Conservation (phyloP, 1,140 invertebrate genomes). For the Hesperophylax magnus region DNA sequence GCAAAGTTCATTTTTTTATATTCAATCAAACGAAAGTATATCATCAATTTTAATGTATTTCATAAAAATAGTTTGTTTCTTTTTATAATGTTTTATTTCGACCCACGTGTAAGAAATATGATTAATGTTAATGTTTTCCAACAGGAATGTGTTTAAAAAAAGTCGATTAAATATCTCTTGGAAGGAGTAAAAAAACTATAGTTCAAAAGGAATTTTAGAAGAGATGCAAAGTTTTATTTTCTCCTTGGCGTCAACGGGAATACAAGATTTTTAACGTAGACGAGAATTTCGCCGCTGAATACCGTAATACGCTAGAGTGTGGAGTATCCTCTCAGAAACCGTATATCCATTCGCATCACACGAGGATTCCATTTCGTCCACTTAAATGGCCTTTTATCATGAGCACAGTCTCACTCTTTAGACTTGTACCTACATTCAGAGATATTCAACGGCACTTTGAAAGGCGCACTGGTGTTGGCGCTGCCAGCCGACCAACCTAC, state of each 20-base stretch:
- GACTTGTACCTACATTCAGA: not conserved
- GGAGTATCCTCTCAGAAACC: not conserved
- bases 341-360: slow-evolving; percentile 43
- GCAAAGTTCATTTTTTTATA: too few relatives aligned
- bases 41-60: too few relatives aligned
- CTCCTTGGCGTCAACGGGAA: slow-evolving; percentile 6
- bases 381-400: slow-evolving; percentile 53
- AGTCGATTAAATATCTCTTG: too few relatives aligned
- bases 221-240: slow-evolving; percentile 10
- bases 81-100: too few relatives aligned
- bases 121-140: too few relatives aligned
- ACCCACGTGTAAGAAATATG: too few relatives aligned
- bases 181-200: too few relatives aligned
- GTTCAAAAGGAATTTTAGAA: not conserved
- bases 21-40: too few relatives aligned
- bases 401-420: slow-evolving; percentile 7
- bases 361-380: slow-evolving; percentile 53
- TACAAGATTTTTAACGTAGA: slow-evolving; percentile 15
- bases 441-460: slow-evolving; percentile 6
- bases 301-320: not conserved
- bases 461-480: too few relatives aligned
- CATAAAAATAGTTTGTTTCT: too few relatives aligned
- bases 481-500: too few relatives aligned
- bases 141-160: too few relatives aligned
- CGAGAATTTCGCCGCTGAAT: slow-evolving; percentile 15